Base-by-base conservation (phyloP, 2,113 vertebrate genomes). In the Thunnus maccoyii region DNA sequence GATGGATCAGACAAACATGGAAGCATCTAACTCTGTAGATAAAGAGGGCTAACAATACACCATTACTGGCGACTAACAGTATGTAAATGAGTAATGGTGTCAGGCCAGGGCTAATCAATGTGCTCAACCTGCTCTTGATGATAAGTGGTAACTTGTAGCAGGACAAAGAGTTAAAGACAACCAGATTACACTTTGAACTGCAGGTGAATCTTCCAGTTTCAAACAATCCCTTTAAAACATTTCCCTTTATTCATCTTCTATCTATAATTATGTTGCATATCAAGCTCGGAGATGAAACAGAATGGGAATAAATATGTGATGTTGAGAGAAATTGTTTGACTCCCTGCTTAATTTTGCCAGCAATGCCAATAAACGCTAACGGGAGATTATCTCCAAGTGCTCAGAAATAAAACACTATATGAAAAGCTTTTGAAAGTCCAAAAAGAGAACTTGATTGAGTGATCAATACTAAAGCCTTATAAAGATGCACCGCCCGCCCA, bases 401-500 rank as follows among this genome's bases (percentile, higher is more conserved):
- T 27, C 3, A 15, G 72, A 54, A 69, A 75, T 48, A 44, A 79
- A 82, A 67, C 16, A 57, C 30, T 5, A 41, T 41, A 70, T 80
- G 54, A 78, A 78, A 69, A 25, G n/a, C 55, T 72, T 82, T 36
- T 80, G 32, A 78, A 78, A 74, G 50, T 77, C 30, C 22, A 67
- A 80, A 82, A 79, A 47, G 22, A 57, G 36, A 76, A 25, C 1
- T 51, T 79, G 62, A 78, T 60, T 61, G 76, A 75, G 20, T 41
- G 78, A 90, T 88, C 76, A 74, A 83, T 82, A 74, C 41, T 3
- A 71, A 27, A 58, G 70, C 44, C 67, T 73, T 61, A 62, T 60
- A 54, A 62, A 78, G 57, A 79, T 60, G 48, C 44, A 55, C 17
- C 62, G 44, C 36, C 63, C 47, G 46, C 13, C 47, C 70, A 72